Evolutionary conservation across 1,140 invertebrate genomes (phyloP), one percentile per base, ranked within the genome.

Genomic region (Solenopsis invicta): DNA sequence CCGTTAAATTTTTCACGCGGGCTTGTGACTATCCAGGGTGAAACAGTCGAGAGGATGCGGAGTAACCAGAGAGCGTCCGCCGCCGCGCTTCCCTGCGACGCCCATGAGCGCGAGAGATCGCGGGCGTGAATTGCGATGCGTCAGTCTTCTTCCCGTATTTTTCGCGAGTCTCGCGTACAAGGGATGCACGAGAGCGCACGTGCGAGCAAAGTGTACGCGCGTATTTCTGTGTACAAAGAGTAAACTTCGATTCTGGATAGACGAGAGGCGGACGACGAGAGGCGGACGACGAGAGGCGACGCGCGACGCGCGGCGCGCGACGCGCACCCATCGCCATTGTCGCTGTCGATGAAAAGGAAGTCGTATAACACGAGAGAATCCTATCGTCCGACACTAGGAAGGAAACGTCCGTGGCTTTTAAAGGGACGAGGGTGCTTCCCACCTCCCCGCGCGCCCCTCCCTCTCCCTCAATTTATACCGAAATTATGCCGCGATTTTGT

Each of bases 241-340:
- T 93, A 94, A 94, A 93, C 93, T 92, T 93, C 85, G 71, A 71
- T 89, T 90, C 62, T 41, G 13, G n/a, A 2, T 29, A 75, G 80
- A n/a, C n/a, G n/a, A n/a, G n/a, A n/a, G n/a, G n/a, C n/a, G 37
- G 41, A 84, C 77, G 62, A 66, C 67, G 71, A 59, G 64, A 72
- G 54, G 12, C 72, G 37, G 41, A 84, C 77, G 62, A 66, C 67
- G 71, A 59, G 64, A 72, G 54, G 12, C 72, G 78, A 56, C 59
- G 45, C 89, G 48, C 41, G 3, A 41, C 37, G 37, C 37, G 77
- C 74, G 86, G n/a, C n/a, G n/a, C n/a, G 12, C 72, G 78, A 56
- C 59, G 45, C 89, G 48, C 41, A 8, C n/a, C 86, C 84, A 78
- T 34, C 24, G 86, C 74, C 80, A 82, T 76, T 92, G 90, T 92